These are phyloP conservation scores for Pseudorectes ferrugineus DNA, from an alignment of 2,113 vertebrate species.

Conservation along the genomic window DNA sequence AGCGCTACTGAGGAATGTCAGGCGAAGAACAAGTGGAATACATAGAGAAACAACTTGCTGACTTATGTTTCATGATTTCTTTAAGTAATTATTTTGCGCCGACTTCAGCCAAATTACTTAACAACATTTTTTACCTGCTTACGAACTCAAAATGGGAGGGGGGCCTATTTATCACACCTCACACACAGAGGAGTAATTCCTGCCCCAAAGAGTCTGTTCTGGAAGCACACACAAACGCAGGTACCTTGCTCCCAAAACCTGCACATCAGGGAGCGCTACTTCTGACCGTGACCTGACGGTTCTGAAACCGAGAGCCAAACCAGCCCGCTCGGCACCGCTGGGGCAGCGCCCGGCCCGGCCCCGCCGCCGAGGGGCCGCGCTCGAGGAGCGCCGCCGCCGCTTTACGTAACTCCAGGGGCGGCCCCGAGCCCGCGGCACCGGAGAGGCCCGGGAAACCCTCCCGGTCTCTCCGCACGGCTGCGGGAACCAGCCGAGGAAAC, in stretches of 20 bases:
- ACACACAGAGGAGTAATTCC: fast-evolving
- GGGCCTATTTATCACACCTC: not conserved
- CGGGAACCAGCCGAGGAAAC: not conserved
- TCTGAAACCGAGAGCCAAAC: fast-evolving
- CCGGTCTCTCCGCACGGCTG: not conserved
- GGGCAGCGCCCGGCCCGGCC: not conserved
- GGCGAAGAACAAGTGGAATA: not conserved
- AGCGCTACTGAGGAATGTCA: not conserved
- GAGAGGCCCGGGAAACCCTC: not conserved
- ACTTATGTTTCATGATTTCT: not conserved
- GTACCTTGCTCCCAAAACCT: fast-evolving
- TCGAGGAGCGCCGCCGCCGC: not conserved
- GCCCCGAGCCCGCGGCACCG: not conserved
- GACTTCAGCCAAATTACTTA: not conserved
- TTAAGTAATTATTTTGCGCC: fast-evolving
- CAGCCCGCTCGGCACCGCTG: fast-evolving
- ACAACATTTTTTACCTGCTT: not conserved
- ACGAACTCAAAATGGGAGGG: fast-evolving
- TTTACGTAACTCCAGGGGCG: not conserved
- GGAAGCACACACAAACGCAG: fast-evolving
- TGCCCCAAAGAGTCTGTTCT: fast-evolving
- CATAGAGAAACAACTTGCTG: not conserved
- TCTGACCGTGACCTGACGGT: fast-evolving
- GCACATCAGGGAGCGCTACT: not conserved
- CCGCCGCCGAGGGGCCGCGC: not conserved